A percentile compares a stretch with the other conserved stretches of the same genome.
Evolutionary conservation across 2,888 invertebrate species (phyloP).

Genomic region (Urechis unicinctus): DNA sequence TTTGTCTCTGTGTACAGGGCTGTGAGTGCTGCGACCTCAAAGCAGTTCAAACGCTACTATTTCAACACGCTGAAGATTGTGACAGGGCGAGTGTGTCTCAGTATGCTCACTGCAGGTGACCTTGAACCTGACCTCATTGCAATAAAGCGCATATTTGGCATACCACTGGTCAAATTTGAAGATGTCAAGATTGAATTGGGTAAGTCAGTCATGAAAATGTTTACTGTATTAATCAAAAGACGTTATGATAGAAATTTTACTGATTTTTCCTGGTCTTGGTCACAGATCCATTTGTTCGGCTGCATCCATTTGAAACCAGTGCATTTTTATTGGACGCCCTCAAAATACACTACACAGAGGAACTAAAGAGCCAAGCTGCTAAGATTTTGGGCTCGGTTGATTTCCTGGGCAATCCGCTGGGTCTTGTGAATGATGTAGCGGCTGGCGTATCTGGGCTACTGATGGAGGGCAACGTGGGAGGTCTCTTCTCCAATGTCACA

Average conservation of each 20-base stretch:
- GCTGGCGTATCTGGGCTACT: constrained; percentile 90
- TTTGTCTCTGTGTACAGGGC: constrained; percentile 52
- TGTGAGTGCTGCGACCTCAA: constrained; percentile 72
- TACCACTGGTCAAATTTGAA: constrained; percentile 91
- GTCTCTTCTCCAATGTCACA: constrained; percentile 88
- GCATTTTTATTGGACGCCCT: constrained; percentile 22
- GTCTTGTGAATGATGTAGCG: constrained; percentile 89
- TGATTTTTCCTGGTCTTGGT: neutral
- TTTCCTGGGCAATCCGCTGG: constrained; percentile 94
- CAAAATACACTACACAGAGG: constrained; percentile 19
- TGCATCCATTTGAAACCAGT: constrained; percentile 23
- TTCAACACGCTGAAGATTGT: constrained; percentile 75
- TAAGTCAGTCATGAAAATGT: constrained; percentile 22
- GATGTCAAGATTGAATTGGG: constrained; percentile 84
- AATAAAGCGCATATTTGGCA: constrained; percentile 77
- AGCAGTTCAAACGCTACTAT: constrained; percentile 75
- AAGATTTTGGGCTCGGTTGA: constrained; percentile 93
- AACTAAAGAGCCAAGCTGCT: constrained; percentile 77
- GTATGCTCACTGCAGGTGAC: constrained; percentile 82
- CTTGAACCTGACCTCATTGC: constrained; percentile 67
- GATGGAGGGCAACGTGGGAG: constrained; percentile 85
- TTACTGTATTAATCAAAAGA: neutral
- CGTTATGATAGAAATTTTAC: neutral
- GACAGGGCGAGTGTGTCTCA: constrained; percentile 75
- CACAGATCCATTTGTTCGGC: constrained; percentile 28